A percentile compares a stretch with the other conserved stretches of the same genome.
These are phyloP conservation scores for Microctenopoma steveboyesi DNA, from an alignment of 2,797 vertebrate species.

Conservation along the genomic window DNA sequence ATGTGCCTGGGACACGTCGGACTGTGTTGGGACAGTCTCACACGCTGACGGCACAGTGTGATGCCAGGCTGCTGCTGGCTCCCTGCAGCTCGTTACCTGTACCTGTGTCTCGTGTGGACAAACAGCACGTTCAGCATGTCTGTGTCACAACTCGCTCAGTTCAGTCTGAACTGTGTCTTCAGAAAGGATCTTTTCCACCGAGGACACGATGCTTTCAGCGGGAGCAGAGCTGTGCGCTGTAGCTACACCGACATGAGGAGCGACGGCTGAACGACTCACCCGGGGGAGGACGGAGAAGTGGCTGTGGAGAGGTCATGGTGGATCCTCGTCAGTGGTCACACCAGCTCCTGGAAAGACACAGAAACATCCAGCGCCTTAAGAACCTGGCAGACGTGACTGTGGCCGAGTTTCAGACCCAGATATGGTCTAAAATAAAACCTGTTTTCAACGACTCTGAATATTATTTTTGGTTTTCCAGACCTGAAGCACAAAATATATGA, in stretches of 20 bases:
- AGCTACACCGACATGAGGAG: neutral
- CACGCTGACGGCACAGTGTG: too few species aligned
- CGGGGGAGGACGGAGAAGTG: neutral
- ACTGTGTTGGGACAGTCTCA: too few species aligned
- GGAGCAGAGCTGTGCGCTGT: neutral
- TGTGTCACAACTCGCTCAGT: too few species aligned
- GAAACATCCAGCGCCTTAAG: neutral
- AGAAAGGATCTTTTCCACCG: neutral
- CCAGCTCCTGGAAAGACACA: slow-evolving; percentile 20
- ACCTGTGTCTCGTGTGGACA: too few species aligned
- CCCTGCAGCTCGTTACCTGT: too few species aligned
- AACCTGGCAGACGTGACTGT: neutral
- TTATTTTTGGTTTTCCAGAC: neutral
- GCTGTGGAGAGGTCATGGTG: slow-evolving; percentile 27
- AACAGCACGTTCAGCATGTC: too few species aligned
- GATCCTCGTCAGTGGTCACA: neutral
- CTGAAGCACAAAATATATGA: neutral
- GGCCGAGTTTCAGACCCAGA: neutral
- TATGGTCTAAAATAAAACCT: neutral
- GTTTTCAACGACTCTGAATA: neutral
- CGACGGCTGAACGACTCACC: slow-evolving; percentile 17
- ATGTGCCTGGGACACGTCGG: too few species aligned
- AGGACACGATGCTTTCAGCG: neutral
- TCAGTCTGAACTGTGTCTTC: too few species aligned
- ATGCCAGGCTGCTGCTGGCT: too few species aligned